A percentile compares a stretch with the other conserved stretches of the same genome.
phyloP scores from a whole-genome alignment of 2,888 invertebrate genomes.

The Pedicia rivosa region DNA sequence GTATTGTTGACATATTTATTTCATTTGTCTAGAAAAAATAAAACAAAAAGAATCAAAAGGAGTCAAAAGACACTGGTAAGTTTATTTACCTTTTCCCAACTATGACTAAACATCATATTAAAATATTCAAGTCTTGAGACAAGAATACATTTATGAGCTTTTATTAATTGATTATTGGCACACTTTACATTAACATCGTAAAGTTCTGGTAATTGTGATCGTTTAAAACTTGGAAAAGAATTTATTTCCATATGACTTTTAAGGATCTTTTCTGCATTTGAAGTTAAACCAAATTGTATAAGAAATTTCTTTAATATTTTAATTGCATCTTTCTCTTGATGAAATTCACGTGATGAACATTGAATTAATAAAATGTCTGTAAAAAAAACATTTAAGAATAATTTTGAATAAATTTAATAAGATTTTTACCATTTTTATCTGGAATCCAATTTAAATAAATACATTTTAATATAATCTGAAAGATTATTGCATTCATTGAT shows the following conservation, averaged over 20 bases:
- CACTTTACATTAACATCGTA: conserved; percentile 45
- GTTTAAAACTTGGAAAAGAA: conserved; percentile 24
- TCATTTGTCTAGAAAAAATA: conserved; percentile 18
- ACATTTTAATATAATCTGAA: conserved; percentile 49
- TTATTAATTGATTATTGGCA: conserved; percentile 33
- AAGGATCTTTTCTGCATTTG: no score
- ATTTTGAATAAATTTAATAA: no score
- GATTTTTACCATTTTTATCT: no score
- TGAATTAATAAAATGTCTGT: no score
- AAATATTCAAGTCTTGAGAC: conserved; percentile 74
- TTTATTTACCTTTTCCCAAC: conserved; percentile 52
- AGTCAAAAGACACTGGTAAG: background rate
- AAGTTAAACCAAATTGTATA: no score
- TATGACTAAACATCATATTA: conserved; percentile 61
- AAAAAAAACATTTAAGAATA: no score
- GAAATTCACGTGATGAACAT: no score
- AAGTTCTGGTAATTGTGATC: conserved; percentile 33
- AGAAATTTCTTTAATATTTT: no score
- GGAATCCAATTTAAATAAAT: conserved; percentile 43
- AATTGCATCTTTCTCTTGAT: no score
- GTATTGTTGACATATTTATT: conserved; percentile 23
- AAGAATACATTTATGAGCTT: conserved; percentile 69
- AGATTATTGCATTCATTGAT: conserved; percentile 35
- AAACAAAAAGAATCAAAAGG: background rate
- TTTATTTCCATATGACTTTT: no score